Evolutionary conservation across 2,888 invertebrate species (phyloP), one percentile per base, ranked within the genome.

Genomic region (Phortica magna): DNA sequence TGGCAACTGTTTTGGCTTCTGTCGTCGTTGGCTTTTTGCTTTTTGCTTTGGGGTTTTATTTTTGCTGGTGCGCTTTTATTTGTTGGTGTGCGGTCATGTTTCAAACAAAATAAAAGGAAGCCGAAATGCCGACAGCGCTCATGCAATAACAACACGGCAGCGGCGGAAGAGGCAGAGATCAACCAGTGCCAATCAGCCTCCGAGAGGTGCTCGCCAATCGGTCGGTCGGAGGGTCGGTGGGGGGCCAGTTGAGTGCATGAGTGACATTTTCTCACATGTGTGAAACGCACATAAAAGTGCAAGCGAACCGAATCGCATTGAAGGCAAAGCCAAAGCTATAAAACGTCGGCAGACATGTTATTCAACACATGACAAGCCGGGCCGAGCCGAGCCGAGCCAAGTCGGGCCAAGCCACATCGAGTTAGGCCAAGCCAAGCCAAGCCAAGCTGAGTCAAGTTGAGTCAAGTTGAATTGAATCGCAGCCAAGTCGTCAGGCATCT

Each of bases 11-110:
- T 74, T 76, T 76, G 55, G 57, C 67, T 48, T 42, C 70, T 14
- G 43, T 12, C 2, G 53, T 22, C 74, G 74, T 41, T 76, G 77
- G n/a, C n/a, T n/a, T n/a, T n/a, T 80, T 80, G 72, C n/a, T 39
- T 68, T 7, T 19, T 48, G 14, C 14, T 43, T 9, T 68, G 17
- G 17, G 48, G 7, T 48, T 43, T 9, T 14, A 14, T 43, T 68
- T 43, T 17, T n/a, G n/a, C 59, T 64, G 17, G 19, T 59, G n/a
- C 31, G 17, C n/a, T n/a, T n/a, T n/a, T n/a, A 4, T 67, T 67
- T 41, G 17, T 22, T 67, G 42, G 12, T 68, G 68, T n/a, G 77
- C 78, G 85, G 79, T 87, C 87, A 81, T 87, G 83, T 88, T 85
- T 85, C 85, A 88, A 87, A 31, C 31, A 31, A 31, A 31, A 87